Evolutionary conservation across 2,888 invertebrate species (phyloP).

Genomic region (Synanthedon myopaeformis): DNA sequence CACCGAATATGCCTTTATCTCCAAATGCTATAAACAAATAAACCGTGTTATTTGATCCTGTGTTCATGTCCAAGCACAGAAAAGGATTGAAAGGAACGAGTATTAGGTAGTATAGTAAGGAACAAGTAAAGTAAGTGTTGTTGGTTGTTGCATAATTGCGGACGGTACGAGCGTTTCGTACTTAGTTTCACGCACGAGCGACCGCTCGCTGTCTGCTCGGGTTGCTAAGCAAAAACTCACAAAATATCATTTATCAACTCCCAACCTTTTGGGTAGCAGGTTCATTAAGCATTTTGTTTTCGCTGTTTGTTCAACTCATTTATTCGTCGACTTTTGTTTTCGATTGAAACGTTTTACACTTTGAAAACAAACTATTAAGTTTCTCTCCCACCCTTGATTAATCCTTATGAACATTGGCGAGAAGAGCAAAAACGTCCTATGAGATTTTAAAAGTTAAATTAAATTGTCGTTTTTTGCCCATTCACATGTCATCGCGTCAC

Average conservation of each 20-base stretch:
- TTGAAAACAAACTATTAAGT: too few relatives aligned
- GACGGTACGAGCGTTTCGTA: constrained; percentile 22
- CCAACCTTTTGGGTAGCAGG: neutral
- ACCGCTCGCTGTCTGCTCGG: constrained; percentile 13
- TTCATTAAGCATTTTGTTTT: too few relatives aligned
- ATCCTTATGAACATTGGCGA: neutral
- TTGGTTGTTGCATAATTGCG: constrained; percentile 21
- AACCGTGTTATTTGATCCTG: too few relatives aligned
- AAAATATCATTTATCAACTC: constrained; percentile 3
- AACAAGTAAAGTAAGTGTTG: constrained; percentile 13
- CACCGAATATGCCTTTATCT: too few relatives aligned
- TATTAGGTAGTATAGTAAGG: constrained; percentile 2
- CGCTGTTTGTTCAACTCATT: neutral
- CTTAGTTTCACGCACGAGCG: constrained; percentile 40
- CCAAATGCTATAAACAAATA: too few relatives aligned
- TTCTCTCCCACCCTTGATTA: neutral
- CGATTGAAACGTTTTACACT: too few relatives aligned
- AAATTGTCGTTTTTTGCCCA: constrained; percentile 3
- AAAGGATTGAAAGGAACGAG: too few relatives aligned
- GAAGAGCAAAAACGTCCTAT: too few relatives aligned
- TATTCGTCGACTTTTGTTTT: too few relatives aligned
- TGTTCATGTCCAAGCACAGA: too few relatives aligned
- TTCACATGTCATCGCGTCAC: constrained; percentile 4
- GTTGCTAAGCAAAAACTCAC: constrained; percentile 18
- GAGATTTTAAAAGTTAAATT: neutral